These are phyloP conservation scores for Thysanoteuthis rhombus DNA, from an alignment of 2,888 invertebrate genomes.

Conservation along the genomic window DNA sequence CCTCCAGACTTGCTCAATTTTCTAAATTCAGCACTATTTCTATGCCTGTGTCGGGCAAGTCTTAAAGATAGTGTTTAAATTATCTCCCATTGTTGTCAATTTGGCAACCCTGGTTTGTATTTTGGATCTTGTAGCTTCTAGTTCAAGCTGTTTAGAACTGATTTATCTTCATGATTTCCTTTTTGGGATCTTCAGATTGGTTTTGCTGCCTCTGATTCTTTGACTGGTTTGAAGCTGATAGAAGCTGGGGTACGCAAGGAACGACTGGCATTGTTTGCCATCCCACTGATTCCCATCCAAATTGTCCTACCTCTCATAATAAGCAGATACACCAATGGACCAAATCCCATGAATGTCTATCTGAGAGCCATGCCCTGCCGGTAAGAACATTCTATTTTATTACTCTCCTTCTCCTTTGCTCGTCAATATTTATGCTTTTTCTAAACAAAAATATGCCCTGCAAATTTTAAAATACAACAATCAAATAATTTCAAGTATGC, in stretches of 20 bases:
- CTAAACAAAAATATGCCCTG: no score
- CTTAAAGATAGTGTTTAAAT: no score
- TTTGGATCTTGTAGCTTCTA: not conserved
- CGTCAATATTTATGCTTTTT: no score
- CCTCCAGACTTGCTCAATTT: no score
- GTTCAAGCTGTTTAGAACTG: not conserved
- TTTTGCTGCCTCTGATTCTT: conserved; percentile 94
- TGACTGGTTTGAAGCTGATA: conserved; percentile 92
- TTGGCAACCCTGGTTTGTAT: no score
- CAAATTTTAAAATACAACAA: no score
- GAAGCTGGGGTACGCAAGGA: conserved; percentile 97
- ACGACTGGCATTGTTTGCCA: conserved; percentile 88
- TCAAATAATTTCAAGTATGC: no score
- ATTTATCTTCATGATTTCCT: not conserved
- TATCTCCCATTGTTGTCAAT: no score
- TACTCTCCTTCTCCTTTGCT: no score
- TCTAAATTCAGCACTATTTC: no score
- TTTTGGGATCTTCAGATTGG: conserved; percentile 76
- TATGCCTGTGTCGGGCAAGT: no score
- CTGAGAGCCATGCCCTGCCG: conserved; percentile 86
- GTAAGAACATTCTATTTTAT: conserved; percentile 60
- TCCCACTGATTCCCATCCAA: conserved; percentile 94
- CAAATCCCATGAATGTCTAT: conserved; percentile 87
- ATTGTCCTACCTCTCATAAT: conserved; percentile 89
- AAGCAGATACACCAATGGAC: conserved; percentile 84